Evolutionary conservation across 1,140 invertebrate species (phyloP).

Genomic region (Trachymyrmex cornetzi): DNA sequence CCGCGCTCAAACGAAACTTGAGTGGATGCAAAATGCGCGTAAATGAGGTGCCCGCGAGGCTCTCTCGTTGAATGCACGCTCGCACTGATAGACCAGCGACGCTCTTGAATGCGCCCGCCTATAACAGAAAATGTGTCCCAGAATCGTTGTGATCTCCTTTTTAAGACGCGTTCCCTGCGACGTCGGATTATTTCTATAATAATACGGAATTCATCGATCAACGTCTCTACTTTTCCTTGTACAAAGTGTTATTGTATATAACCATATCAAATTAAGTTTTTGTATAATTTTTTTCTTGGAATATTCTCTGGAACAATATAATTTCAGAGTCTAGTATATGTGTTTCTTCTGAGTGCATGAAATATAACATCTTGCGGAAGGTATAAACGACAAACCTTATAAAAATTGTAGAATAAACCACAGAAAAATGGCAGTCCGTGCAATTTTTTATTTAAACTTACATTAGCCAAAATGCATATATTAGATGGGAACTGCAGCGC

Average conservation of each 20-base stretch:
- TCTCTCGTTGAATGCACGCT: slow-evolving; percentile 49
- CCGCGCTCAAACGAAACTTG: slow-evolving; percentile 79
- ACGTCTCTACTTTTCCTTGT: background rate
- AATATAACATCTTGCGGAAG: background rate
- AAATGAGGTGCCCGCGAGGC: slow-evolving; percentile 77
- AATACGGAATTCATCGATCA: background rate
- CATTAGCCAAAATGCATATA: slow-evolving; percentile 48
- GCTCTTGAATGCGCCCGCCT: background rate
- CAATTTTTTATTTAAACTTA: slow-evolving; percentile 56
- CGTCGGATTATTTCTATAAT: background rate
- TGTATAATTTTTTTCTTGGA: background rate
- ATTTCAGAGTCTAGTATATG: background rate
- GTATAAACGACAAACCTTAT: slow-evolving; percentile 37
- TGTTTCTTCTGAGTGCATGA: background rate
- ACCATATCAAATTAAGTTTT: background rate
- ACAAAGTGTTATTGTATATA: background rate
- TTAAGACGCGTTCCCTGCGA: background rate
- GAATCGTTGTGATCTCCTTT: background rate
- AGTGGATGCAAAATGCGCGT: slow-evolving; percentile 81
- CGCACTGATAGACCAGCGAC: slow-evolving; percentile 42
- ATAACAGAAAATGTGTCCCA: slow-evolving; percentile 3
- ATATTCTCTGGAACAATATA: background rate
- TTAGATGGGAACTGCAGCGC: slow-evolving; percentile 30
- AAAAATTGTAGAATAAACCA: slow-evolving; percentile 27
- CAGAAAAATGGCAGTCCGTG: slow-evolving; percentile 21